Evolutionary conservation across 2,888 invertebrate genomes (phyloP).

Genomic region (Cheilosia soror): DNA sequence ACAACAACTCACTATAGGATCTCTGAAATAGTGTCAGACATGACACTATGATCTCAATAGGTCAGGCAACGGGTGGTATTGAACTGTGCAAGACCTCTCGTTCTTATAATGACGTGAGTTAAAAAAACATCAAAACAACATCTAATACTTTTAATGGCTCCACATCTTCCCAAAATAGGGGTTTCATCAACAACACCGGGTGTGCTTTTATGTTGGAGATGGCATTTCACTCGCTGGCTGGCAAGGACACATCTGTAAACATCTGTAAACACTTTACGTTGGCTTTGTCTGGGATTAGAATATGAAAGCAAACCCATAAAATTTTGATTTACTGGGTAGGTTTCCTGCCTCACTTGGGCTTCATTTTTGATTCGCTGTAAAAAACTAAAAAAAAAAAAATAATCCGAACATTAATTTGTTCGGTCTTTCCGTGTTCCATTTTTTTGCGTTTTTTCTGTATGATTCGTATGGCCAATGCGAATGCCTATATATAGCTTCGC

Average conservation of each 20-base stretch:
- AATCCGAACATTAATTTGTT: slow-evolving; percentile 30
- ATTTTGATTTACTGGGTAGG: slow-evolving; percentile 18
- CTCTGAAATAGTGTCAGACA: too few relatives aligned
- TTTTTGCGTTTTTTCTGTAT: slow-evolving; percentile 26
- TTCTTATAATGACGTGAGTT: too few relatives aligned
- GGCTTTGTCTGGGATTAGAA: not conserved
- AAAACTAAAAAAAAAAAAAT: not conserved
- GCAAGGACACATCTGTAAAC: slow-evolving; percentile 19
- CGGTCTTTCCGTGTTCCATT: slow-evolving; percentile 37
- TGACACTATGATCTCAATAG: too few relatives aligned
- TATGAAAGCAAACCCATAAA: slow-evolving; percentile 11
- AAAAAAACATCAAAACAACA: too few relatives aligned
- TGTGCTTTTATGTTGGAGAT: not conserved
- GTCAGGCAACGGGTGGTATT: too few relatives aligned
- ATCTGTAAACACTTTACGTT: slow-evolving; percentile 8
- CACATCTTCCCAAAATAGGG: not conserved
- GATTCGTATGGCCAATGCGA: slow-evolving; percentile 41
- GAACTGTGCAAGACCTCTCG: too few relatives aligned
- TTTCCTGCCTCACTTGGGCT: not conserved
- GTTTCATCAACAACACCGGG: not conserved
- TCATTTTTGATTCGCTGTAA: slow-evolving; percentile 23
- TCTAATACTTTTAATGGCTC: not conserved
- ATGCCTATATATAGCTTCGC: slow-evolving; percentile 51
- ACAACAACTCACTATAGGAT: too few relatives aligned
- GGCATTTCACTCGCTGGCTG: not conserved